A percentile compares a stretch with the other conserved stretches of the same genome.
Conservation (phyloP, 2,888 invertebrate genomes). For the Oegoconia quadripuncta region DNA sequence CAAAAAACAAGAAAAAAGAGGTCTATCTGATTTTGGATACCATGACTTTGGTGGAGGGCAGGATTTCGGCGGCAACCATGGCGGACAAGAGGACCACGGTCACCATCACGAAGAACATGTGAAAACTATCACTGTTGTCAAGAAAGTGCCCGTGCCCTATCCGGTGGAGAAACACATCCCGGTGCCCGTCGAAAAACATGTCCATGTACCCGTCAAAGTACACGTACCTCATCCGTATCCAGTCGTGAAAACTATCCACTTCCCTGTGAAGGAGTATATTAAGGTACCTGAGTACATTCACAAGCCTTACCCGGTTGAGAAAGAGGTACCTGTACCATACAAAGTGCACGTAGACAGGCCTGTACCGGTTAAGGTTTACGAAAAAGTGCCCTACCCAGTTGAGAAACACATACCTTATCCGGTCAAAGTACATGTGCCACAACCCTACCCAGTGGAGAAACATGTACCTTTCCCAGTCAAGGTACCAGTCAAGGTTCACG, state of each 20-base stretch:
- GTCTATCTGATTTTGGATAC: conserved; percentile 66
- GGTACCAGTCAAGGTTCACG: conserved; percentile 84
- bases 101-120: conserved; percentile 70
- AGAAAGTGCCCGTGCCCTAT: conserved; percentile 85
- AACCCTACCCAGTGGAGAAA: conserved; percentile 87
- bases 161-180: conserved; percentile 85
- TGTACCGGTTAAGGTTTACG: conserved; percentile 80
- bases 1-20: conserved; percentile 79
- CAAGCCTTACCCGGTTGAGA: conserved; percentile 84
- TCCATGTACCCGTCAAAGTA: conserved; percentile 84
- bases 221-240: conserved; percentile 85
- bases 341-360: conserved; percentile 83
- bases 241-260: conserved; percentile 83
- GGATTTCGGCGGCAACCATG: conserved; percentile 25
- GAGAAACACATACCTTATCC: conserved; percentile 84
- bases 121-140: conserved; percentile 83
- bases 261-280: conserved; percentile 81
- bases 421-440: conserved; percentile 84
- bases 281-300: conserved; percentile 84
- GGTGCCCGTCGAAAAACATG: conserved; percentile 83
- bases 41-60: conserved; percentile 50
- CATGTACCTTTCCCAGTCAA: conserved; percentile 82
- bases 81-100: conserved; percentile 25
- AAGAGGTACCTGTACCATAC: conserved; percentile 82
- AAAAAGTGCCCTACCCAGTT: conserved; percentile 84